Base-by-base conservation (phyloP, 2,888 invertebrate species). In the Lissonota sp. region DNA sequence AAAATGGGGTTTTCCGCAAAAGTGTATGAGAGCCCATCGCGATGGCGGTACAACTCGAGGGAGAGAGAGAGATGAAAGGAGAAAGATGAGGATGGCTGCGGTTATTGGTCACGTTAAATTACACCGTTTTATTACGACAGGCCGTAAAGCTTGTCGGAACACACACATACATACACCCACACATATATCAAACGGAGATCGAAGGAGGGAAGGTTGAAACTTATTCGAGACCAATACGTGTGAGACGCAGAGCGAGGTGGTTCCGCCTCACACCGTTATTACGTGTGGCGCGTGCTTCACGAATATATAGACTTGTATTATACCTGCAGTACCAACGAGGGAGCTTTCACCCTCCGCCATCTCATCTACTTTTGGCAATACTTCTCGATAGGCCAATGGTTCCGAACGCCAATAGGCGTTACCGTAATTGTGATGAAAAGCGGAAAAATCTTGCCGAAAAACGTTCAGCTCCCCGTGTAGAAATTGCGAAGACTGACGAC, bases 21-120 rank as follows among this genome's bases (percentile, higher is more conserved):
- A 55, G 63, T 44, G 60, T 10, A 37, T n/a, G 60, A 42, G 44
- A 63, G 14, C 39, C 26, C 58, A 58, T 62, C 72, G 62, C 51
- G 12, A 60, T 62, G 40, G n/a, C 26, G 60, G 60, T 72, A 71
- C 60, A 60, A 51, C 49, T 39, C 6, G 51, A 62, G 69, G 7
- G 12, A 62, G 42, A 7, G 75, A 53, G 55, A 39, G 63, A 75
- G 64, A 62, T 63, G 62, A 51, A 67, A 37, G 39, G 63, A 58
- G 62, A 73, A 71, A 67, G 67, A 63, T 46, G 76, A 60, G 71
- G 75, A 74, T 74, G 55, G 75, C 72, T 82, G 80, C 81, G 81
- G 81, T 82, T 82, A 80, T 82, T 82, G 81, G 81, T 83, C 83
- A 83, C 83, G 83, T 83, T 79, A 83, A 84, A 84, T 84, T 84